Evolutionary conservation across 2,113 vertebrate species (phyloP).

Genomic region (Phalacrocorax aristotelis): DNA sequence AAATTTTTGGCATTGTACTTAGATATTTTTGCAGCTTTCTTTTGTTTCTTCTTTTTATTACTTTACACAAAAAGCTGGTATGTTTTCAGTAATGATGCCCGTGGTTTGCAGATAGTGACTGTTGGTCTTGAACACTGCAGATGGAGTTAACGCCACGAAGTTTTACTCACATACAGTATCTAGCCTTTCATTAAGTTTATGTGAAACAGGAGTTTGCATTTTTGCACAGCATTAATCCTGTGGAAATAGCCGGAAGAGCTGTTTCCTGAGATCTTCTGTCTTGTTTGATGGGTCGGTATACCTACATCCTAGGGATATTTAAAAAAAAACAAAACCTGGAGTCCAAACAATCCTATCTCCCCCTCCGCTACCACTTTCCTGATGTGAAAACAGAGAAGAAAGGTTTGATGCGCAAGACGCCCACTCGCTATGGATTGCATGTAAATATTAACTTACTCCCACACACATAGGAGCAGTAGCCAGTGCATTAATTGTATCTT

Average conservation of each 20-base stretch:
- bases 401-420: background rate
- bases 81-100: background rate
- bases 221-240: background rate
- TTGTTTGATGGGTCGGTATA: background rate
- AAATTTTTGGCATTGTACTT: background rate
- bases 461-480: background rate
- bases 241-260: background rate
- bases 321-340: background rate
- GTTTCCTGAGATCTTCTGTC: background rate
- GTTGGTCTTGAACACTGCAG: background rate
- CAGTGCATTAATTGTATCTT: background rate
- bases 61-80: background rate
- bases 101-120: background rate
- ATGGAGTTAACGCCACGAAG: rapidly evolving
- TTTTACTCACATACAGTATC: background rate
- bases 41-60: background rate
- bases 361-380: background rate
- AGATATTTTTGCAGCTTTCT: background rate
- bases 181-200: background rate
- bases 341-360: background rate
- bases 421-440: background rate
- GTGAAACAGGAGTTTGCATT: background rate
- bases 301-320: background rate
- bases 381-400: background rate
- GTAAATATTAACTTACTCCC: background rate